Evolutionary conservation across 2,113 vertebrate genomes (phyloP).

Genomic region (Python bivittatus): DNA sequence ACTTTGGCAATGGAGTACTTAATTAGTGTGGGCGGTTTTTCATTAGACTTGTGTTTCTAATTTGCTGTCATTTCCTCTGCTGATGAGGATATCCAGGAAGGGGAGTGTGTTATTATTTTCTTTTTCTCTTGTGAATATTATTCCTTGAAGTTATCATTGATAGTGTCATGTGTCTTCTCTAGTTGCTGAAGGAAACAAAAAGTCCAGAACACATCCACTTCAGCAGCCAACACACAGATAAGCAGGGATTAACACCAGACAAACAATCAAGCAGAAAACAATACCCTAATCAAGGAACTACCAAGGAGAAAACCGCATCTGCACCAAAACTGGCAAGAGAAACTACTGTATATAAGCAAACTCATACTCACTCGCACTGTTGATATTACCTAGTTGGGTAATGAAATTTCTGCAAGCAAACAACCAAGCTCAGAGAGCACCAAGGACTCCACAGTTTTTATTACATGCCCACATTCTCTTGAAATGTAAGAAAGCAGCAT

Average conservation of each 20-base stretch:
- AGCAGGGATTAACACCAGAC: background rate
- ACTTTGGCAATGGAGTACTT: no score
- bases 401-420: background rate
- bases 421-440: background rate
- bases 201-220: no score
- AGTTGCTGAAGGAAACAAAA: no score
- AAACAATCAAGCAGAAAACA: background rate
- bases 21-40: no score
- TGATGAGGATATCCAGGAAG: no score
- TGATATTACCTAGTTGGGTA: background rate
- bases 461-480: background rate
- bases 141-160: no score
- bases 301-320: background rate
- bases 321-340: background rate
- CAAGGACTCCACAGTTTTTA: background rate
- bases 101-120: no score
- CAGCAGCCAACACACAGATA: no score
- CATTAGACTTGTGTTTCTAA: no score
- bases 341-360: background rate
- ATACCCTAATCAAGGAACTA: background rate
- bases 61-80: no score
- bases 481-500: background rate
- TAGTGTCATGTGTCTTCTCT: no score
- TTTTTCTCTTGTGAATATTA: no score
- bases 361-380: background rate